phyloP scores from a whole-genome alignment of 2,797 vertebrate genomes.

The Cyprinodon diabolis region DNA sequence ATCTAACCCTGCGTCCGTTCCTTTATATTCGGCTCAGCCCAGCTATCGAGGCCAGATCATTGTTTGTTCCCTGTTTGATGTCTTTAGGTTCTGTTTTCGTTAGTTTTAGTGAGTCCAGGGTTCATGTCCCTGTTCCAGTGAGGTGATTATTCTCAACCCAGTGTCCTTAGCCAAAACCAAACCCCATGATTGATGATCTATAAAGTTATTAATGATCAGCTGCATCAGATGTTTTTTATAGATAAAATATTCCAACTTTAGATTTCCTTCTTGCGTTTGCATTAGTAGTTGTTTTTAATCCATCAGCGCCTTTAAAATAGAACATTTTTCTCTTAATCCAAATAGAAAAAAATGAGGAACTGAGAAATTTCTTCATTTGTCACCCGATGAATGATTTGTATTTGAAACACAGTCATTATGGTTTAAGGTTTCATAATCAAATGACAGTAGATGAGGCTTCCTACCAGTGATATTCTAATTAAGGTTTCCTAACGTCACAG shows the following conservation, averaged over 20 bases:
- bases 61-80: no score
- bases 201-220: background rate
- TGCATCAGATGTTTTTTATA: background rate
- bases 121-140: no score
- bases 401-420: background rate
- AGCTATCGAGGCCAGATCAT: no score
- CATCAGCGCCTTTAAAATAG: background rate
- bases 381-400: background rate
- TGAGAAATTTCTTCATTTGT: background rate
- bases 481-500: conserved; percentile 17
- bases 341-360: background rate
- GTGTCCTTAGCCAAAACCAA: background rate
- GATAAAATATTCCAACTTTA: background rate
- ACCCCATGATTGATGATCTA: background rate
- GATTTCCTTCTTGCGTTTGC: background rate
- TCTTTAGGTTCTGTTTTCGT: no score
- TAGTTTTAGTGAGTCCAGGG: no score
- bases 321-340: background rate
- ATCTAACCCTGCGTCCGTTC: no score
- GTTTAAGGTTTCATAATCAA: background rate
- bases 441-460: conserved; percentile 9
- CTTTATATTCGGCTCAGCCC: no score
- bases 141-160: no score
- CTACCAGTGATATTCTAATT: conserved; percentile 23
- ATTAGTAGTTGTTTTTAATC: background rate